These are phyloP conservation scores for Turritopsis rubra DNA, from an alignment of 30 jellyfish, hydroid and myxozoan species.

Conservation along the genomic window DNA sequence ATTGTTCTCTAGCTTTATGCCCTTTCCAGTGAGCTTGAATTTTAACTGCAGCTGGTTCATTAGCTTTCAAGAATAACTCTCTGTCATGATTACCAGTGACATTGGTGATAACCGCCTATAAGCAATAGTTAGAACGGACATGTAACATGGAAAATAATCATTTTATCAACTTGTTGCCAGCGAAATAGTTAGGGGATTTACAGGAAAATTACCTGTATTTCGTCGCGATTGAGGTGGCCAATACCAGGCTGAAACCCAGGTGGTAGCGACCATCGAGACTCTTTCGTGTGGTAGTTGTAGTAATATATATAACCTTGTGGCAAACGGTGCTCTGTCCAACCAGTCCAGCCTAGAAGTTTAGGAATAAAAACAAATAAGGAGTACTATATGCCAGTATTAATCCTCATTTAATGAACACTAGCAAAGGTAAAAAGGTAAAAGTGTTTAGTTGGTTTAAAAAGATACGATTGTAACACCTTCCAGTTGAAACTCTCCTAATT, in stretches of 20 bases:
- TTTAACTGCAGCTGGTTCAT: constrained; percentile 93
- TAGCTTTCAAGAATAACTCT: constrained; percentile 83
- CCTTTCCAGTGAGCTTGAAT: constrained; percentile 92
- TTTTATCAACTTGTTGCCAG: not conserved
- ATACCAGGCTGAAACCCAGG: constrained; percentile 61
- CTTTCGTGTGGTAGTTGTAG: constrained; percentile 62
- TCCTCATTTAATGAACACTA: not conserved
- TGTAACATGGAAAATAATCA: constrained; percentile 1
- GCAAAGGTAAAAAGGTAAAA: not conserved
- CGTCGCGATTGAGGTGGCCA: constrained; percentile 87
- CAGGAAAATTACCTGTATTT: constrained; percentile 55
- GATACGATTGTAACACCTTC: not conserved
- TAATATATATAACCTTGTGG: constrained; percentile 82
- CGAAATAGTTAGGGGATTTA: not conserved
- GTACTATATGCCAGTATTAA: not conserved
- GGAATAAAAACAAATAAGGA: not conserved
- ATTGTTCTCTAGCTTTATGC: constrained; percentile 89
- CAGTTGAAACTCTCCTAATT: no score
- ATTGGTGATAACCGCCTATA: constrained; percentile 61
- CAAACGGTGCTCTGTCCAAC: constrained; percentile 93
- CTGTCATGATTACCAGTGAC: constrained; percentile 94
- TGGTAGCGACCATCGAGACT: constrained; percentile 80
- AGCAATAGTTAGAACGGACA: not conserved
- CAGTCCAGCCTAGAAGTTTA: constrained; percentile 88
- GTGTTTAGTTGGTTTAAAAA: no score